These are phyloP conservation scores for Flexamia atlantica DNA, from an alignment of 2,888 invertebrate species.

Conservation along the genomic window DNA sequence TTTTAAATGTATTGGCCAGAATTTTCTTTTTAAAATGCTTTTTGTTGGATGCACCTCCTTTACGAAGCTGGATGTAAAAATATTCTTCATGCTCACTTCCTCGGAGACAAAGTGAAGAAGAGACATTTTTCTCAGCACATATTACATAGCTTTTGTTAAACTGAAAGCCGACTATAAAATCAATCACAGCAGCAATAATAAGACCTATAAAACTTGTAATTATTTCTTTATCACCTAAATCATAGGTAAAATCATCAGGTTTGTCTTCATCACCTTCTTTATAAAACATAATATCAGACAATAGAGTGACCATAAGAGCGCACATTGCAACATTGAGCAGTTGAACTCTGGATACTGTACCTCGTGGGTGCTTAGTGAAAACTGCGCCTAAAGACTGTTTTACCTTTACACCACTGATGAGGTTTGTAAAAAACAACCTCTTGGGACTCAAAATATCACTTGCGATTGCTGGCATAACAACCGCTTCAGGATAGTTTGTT, in stretches of 20 bases:
- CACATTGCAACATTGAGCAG: background rate
- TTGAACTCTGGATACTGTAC: background rate
- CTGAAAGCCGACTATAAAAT: background rate
- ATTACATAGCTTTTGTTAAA: background rate
- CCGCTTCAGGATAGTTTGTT: background rate
- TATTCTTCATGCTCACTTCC: slow-evolving; percentile 2
- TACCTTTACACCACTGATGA: background rate
- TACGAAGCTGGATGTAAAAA: background rate
- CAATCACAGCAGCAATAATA: background rate
- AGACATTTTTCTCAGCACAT: background rate
- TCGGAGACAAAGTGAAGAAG: background rate
- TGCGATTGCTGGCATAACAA: background rate
- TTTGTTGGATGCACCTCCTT: background rate
- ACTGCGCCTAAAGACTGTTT: background rate
- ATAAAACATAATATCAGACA: slow-evolving; percentile 4
- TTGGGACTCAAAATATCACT: background rate
- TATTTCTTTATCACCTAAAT: background rate
- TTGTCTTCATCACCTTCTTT: background rate
- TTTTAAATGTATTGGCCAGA: too few relatives aligned
- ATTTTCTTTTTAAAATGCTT: too few relatives aligned
- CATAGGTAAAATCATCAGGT: background rate
- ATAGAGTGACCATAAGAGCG: background rate
- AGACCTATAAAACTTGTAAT: background rate
- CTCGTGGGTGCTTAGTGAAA: background rate
- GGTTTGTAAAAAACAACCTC: background rate